These are phyloP conservation scores for Dendrocincla fuliginosa DNA, from an alignment of 2,797 vertebrate genomes.

Conservation along the genomic window DNA sequence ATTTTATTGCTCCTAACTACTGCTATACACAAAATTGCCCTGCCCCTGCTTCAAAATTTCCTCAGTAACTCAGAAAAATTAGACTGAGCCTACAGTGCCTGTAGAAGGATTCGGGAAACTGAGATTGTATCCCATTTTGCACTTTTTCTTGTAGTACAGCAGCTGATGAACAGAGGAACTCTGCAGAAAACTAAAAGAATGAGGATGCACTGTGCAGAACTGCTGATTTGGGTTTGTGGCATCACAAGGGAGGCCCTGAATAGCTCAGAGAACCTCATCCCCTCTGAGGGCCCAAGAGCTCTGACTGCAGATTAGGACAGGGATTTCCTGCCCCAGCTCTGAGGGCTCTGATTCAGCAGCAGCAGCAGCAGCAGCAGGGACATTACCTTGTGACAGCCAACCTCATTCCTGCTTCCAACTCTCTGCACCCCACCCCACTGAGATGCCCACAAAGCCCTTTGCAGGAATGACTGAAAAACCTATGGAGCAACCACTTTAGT, in stretches of 20 bases:
- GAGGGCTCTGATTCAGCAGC: background rate
- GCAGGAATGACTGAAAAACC: background rate
- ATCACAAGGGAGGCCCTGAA: background rate
- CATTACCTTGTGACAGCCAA: background rate
- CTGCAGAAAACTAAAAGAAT: background rate
- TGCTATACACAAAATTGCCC: background rate
- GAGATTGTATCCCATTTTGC: background rate
- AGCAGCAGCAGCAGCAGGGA: background rate
- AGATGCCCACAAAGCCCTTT: background rate
- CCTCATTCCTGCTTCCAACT: background rate
- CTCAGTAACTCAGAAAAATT: background rate
- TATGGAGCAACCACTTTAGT: background rate
- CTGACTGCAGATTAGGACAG: background rate
- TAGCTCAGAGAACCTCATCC: background rate
- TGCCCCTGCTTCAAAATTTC: background rate
- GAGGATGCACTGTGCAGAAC: background rate
- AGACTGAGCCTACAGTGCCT: background rate
- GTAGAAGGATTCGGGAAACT: background rate
- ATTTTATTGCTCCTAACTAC: background rate
- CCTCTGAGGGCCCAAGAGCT: background rate
- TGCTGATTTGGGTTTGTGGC: background rate
- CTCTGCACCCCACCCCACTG: background rate
- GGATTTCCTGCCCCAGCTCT: background rate
- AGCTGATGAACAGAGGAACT: background rate
- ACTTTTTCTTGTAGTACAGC: background rate